Conservation (phyloP, 2,797 vertebrate species). For the Leuciscus waleckii region DNA sequence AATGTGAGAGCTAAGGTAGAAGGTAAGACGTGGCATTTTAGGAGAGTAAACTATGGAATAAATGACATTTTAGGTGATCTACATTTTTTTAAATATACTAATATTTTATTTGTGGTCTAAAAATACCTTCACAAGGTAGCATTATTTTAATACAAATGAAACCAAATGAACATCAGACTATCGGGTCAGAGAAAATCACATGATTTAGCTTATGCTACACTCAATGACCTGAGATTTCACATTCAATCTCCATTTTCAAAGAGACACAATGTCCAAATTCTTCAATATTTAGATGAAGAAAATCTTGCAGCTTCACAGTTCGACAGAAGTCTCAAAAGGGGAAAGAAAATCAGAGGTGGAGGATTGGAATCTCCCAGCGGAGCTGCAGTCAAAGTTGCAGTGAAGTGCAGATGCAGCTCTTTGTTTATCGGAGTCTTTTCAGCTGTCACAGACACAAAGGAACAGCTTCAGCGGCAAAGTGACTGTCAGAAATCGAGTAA, state of each 20-base stretch:
- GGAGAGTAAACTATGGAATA: neutral
- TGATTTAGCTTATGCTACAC: neutral
- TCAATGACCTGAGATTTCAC: neutral
- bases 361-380: slow-evolving; percentile 35
- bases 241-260: neutral
- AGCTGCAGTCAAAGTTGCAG: slow-evolving; percentile 33
- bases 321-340: neutral
- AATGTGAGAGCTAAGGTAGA: neutral
- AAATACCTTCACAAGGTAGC: neutral
- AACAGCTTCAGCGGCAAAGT: slow-evolving; percentile 40
- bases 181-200: neutral
- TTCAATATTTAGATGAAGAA: slow-evolving; percentile 15
- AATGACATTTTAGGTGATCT: neutral
- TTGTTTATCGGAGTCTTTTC: slow-evolving; percentile 53
- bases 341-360: slow-evolving; percentile 15
- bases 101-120: neutral
- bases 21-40: neutral
- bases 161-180: neutral
- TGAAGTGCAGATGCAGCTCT: slow-evolving; percentile 35
- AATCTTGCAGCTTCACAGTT: neutral
- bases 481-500: slow-evolving; percentile 48
- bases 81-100: neutral
- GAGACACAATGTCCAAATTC: neutral
- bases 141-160: neutral
- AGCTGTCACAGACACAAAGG: slow-evolving; percentile 42